phyloP scores from a whole-genome alignment of 2,113 vertebrate genomes.

The Centropus unirufus region DNA sequence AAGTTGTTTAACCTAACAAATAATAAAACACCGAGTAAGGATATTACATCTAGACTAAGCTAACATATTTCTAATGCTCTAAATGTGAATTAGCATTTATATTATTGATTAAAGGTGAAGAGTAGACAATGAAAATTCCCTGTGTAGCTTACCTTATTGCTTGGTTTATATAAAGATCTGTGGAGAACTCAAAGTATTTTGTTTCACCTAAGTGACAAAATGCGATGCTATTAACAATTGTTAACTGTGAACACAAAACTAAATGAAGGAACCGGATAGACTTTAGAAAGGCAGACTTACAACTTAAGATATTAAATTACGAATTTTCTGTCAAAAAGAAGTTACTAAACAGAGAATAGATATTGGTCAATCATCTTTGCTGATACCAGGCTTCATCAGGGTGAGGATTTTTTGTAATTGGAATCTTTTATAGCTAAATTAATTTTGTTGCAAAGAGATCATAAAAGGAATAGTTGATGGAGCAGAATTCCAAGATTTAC shows the following conservation, averaged over 20 bases:
- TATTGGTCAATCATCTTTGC: not conserved
- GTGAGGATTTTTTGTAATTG: not conserved
- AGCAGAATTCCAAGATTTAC: not conserved
- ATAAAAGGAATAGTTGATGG: not conserved
- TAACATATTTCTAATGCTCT: not conserved
- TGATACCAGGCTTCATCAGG: not conserved
- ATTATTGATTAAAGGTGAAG: not conserved
- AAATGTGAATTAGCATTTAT: not conserved
- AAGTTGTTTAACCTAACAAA: not conserved
- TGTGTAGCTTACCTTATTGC: not conserved
- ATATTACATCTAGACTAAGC: not conserved
- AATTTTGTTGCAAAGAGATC: not conserved
- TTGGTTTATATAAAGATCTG: not conserved
- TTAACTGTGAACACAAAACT: not conserved
- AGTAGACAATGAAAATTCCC: not conserved
- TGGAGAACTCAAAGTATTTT: not conserved
- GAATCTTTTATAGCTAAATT: not conserved
- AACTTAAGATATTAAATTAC: not conserved
- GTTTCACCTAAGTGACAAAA: not conserved
- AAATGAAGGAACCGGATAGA: not conserved
- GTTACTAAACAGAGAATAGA: not conserved
- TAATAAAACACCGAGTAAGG: not conserved
- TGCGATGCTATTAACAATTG: not conserved
- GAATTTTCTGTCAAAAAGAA: not conserved
- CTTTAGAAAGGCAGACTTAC: not conserved